phyloP scores from a whole-genome alignment of 2,888 invertebrate species.

The Peribatodes rhomboidaria region DNA sequence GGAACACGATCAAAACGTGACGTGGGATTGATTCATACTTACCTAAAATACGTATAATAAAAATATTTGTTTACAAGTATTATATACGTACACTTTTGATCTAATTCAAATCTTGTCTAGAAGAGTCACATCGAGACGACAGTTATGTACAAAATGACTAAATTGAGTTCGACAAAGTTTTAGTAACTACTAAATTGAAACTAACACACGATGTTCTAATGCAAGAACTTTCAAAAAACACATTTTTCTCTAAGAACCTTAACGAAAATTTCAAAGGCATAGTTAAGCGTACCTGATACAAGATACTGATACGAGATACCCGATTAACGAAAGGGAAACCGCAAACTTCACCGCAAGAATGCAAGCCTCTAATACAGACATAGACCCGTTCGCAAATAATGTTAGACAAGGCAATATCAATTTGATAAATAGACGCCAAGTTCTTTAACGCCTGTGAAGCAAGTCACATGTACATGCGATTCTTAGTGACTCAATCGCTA shows the following conservation, averaged over 20 bases:
- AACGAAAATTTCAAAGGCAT: background rate
- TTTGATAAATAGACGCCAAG: conserved; percentile 43
- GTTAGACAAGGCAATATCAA: conserved; percentile 22
- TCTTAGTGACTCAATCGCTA: background rate
- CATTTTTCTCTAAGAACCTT: no score
- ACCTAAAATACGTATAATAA: background rate
- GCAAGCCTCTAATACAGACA: conserved; percentile 31
- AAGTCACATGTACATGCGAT: background rate
- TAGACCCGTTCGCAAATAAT: conserved; percentile 19
- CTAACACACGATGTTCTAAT: no score
- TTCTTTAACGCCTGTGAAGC: background rate
- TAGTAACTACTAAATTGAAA: no score
- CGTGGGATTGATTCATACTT: conserved; percentile 23
- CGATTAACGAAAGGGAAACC: conserved; percentile 42
- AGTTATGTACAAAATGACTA: no score
- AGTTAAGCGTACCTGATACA: background rate
- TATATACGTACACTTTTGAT: no score
- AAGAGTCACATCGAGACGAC: no score
- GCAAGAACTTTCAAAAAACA: no score
- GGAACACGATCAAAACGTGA: conserved; percentile 39
- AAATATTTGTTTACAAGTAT: no score
- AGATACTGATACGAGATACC: conserved; percentile 23
- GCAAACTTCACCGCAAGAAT: conserved; percentile 41
- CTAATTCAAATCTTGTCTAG: no score
- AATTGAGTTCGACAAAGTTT: no score